These are phyloP conservation scores for Clangula hyemalis DNA, from an alignment of 2,797 vertebrate genomes.

Conservation along the genomic window DNA sequence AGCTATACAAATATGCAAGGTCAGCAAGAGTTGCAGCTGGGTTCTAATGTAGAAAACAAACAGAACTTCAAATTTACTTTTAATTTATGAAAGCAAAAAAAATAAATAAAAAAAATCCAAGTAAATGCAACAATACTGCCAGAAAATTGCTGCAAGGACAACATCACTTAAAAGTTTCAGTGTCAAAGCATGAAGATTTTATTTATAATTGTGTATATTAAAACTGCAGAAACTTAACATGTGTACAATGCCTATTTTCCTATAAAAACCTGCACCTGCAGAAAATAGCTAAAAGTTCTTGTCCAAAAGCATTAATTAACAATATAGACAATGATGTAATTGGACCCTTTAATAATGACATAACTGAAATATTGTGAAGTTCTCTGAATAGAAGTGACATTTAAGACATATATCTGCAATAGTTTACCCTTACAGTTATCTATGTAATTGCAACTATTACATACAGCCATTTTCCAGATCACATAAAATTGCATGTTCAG, in stretches of 20 bases:
- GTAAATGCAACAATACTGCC: constrained; percentile 60
- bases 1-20: constrained; percentile 75
- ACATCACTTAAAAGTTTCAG: constrained; percentile 70
- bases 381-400: constrained; percentile 70
- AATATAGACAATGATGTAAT: constrained; percentile 69
- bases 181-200: constrained; percentile 52
- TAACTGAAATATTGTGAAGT: constrained; percentile 67
- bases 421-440: constrained; percentile 74
- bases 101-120: background rate
- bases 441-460: constrained; percentile 74
- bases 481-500: constrained; percentile 81
- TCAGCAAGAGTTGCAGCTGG: constrained; percentile 81
- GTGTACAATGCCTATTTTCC: constrained; percentile 51
- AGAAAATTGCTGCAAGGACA: constrained; percentile 70
- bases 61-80: constrained; percentile 77
- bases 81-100: constrained; percentile 64
- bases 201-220: constrained; percentile 16
- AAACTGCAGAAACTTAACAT: constrained; percentile 62
- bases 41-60: constrained; percentile 74
- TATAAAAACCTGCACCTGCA: constrained; percentile 80
- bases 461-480: constrained; percentile 76
- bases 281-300: constrained; percentile 70
- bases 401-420: constrained; percentile 74
- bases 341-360: constrained; percentile 68
- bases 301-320: constrained; percentile 65